Evolutionary conservation across 2,797 vertebrate species (phyloP), one percentile per base, ranked within the genome.

Genomic region (Sebastes minor): DNA sequence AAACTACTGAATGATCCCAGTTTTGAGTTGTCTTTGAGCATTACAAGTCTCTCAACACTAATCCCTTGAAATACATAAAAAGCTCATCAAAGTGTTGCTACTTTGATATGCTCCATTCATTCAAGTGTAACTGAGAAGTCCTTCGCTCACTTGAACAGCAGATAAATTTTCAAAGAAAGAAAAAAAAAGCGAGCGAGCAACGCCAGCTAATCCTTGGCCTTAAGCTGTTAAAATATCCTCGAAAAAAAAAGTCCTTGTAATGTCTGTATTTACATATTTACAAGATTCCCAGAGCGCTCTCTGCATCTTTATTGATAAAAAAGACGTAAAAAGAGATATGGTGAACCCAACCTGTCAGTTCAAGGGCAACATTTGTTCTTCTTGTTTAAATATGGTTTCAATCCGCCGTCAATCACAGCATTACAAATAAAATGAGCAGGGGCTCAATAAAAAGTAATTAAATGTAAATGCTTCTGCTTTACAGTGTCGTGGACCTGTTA

Each of bases 391-490:
- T 95, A 96, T 97, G 94, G 93, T 97, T 97, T 95, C 95, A 96
- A 96, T 96, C 96, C 95, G 94, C 94, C 93, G 92, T 96, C 95
- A 95, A 96, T 97, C 96, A 96, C 97, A 97, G 96, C 94, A 92
- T 96, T 95, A 95, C 95, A 94, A 96, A 97, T 95, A 95, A 97
- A 97, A 97, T 82, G 94, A 95, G 93, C 93, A 89, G 89, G 86
- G 66, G 95, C 94, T 98, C 96, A 96, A 97, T 97, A 96, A 97
- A 97, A 97, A 97, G 95, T 96, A 97, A 97, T 98, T 97, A 97
- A 97, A 97, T 96, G 94, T 96, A 97, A 97, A 97, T 95, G 95
- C 94, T 93, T 78, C 94, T 96, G 95, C 95, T 97, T 97, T 97
- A 97, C 95, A 95, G 94, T 94, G 86, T 70, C 94, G 95, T 95